phyloP scores from a whole-genome alignment of 2,888 invertebrate species.

The Strigamia transsilvanica region DNA sequence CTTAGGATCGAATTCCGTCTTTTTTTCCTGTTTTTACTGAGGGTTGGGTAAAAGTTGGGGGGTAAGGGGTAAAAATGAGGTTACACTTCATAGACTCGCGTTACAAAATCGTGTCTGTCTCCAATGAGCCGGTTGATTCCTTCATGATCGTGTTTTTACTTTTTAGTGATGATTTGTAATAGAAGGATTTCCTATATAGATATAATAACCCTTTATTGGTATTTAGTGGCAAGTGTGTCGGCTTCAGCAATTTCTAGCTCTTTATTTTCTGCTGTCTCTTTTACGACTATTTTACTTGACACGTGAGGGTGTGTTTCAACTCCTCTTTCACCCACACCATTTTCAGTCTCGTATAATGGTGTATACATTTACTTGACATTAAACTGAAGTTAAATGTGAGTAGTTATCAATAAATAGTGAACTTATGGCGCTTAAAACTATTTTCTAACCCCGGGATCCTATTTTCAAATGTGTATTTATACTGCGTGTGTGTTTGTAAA shows the following conservation, averaged over 20 bases:
- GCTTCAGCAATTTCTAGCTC: slow-evolving; percentile 25
- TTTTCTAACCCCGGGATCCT: slow-evolving; percentile 25
- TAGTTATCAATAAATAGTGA: slow-evolving; percentile 37
- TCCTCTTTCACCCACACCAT: slow-evolving; percentile 21
- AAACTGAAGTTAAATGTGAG: slow-evolving; percentile 42
- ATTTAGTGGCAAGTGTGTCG: slow-evolving; percentile 17
- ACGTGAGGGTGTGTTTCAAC: slow-evolving; percentile 36
- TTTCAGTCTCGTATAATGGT: slow-evolving; percentile 18
- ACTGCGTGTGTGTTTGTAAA: slow-evolving; percentile 34
- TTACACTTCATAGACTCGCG: neutral
- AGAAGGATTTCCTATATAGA: neutral
- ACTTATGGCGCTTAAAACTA: slow-evolving; percentile 20
- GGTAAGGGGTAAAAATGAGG: slow-evolving; percentile 12
- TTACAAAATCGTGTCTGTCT: neutral
- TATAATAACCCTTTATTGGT: slow-evolving; percentile 18
- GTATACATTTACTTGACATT: slow-evolving; percentile 40
- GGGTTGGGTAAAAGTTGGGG: slow-evolving; percentile 31
- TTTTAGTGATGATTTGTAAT: neutral
- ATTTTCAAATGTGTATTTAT: slow-evolving; percentile 43
- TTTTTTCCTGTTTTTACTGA: slow-evolving; percentile 22
- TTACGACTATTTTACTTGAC: slow-evolving; percentile 44
- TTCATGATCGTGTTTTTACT: neutral
- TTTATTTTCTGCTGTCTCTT: slow-evolving; percentile 19
- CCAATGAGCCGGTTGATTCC: neutral
- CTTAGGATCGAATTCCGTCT: slow-evolving; percentile 11